phyloP scores from a whole-genome alignment of 2,888 invertebrate species.

The Andrena marginata region DNA sequence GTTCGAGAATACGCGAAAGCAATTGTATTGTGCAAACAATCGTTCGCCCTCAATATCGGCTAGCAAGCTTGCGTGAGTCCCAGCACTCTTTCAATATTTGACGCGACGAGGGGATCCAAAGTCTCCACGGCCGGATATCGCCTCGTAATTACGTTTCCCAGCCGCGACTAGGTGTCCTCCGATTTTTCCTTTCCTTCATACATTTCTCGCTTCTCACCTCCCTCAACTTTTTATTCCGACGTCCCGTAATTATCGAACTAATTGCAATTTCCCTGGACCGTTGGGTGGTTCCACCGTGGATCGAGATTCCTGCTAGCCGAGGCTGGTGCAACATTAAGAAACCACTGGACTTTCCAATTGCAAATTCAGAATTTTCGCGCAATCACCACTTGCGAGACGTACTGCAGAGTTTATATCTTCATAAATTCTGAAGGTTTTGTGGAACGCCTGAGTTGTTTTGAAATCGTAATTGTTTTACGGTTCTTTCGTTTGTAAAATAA shows the following conservation, averaged over 20 bases:
- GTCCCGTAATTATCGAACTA: constrained; percentile 54
- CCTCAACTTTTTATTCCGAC: constrained; percentile 33
- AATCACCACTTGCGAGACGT: too few relatives aligned
- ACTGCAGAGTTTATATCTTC: too few relatives aligned
- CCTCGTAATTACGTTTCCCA: constrained; percentile 48
- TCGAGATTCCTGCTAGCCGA: not conserved
- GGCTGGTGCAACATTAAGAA: not conserved
- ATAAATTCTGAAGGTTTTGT: too few relatives aligned
- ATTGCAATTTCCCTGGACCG: constrained; percentile 39
- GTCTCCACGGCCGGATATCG: constrained; percentile 39
- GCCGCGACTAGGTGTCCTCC: constrained; percentile 4
- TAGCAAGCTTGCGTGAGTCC: constrained; percentile 7
- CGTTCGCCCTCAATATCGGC: constrained; percentile 41
- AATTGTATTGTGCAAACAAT: constrained; percentile 49
- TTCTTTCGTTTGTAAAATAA: too few relatives aligned
- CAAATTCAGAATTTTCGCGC: too few relatives aligned
- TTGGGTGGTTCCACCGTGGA: not conserved
- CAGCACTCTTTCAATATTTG: constrained; percentile 55
- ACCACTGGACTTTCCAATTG: too few relatives aligned
- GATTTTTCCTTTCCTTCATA: constrained; percentile 30
- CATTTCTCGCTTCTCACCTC: not conserved
- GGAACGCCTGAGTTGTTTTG: too few relatives aligned
- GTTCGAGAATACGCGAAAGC: constrained; percentile 17
- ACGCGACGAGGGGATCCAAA: constrained; percentile 18
- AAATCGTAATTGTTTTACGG: too few relatives aligned